phyloP scores from a whole-genome alignment of 2,888 invertebrate species.

The Neoitamus cyanurus region DNA sequence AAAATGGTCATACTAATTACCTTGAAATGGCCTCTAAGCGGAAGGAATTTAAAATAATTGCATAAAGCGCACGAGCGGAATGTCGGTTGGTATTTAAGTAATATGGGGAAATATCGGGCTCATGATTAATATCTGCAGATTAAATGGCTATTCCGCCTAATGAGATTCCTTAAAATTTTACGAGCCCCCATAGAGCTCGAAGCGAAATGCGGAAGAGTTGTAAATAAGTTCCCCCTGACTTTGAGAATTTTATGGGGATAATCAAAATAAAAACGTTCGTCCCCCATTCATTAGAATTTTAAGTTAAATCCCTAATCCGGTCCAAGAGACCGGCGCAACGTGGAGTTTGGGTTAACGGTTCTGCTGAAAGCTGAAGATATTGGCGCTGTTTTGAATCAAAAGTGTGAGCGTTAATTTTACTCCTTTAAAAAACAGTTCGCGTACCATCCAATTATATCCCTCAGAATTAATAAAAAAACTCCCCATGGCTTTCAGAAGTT shows the following conservation, averaged over 20 bases:
- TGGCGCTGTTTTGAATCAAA: neutral
- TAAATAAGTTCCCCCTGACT: neutral
- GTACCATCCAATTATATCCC: neutral
- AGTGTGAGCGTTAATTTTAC: neutral
- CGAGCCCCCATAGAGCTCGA: neutral
- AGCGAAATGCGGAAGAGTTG: neutral
- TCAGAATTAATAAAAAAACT: neutral
- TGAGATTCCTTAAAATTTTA: neutral
- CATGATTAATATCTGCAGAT: neutral
- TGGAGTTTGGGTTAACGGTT: neutral
- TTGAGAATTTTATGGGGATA: neutral
- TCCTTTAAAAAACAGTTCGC: neutral
- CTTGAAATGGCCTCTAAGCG: neutral
- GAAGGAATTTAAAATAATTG: neutral
- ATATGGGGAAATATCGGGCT: neutral
- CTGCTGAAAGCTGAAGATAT: neutral
- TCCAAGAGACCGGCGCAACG: neutral
- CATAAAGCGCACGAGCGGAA: neutral
- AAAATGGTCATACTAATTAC: neutral
- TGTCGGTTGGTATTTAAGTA: neutral
- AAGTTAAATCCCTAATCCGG: neutral
- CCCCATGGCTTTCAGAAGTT: neutral
- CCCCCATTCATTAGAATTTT: neutral
- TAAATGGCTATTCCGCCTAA: neutral
- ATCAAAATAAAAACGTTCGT: neutral